Evolutionary conservation across 2,797 vertebrate genomes (phyloP).

Genomic region (Carcharodon carcharias): DNA sequence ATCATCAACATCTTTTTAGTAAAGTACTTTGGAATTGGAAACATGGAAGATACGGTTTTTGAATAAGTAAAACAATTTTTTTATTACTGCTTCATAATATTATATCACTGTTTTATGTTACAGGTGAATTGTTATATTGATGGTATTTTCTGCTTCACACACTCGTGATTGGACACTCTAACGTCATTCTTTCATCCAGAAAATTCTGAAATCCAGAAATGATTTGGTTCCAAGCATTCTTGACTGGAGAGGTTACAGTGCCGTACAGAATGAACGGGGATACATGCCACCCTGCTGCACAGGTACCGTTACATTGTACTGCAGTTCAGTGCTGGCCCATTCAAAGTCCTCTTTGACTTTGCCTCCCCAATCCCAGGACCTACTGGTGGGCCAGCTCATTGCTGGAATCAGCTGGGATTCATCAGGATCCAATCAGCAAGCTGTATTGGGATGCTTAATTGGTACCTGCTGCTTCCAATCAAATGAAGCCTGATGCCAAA

Average conservation of each 20-base stretch:
- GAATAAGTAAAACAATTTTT: neutral
- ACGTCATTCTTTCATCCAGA: too few species aligned
- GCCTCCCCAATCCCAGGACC: neutral
- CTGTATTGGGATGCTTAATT: neutral
- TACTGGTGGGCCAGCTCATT: neutral
- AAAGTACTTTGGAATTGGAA: neutral
- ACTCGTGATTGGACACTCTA: too few species aligned
- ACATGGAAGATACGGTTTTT: neutral
- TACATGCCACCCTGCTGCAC: neutral
- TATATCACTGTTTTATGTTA: too few species aligned
- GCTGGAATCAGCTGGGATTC: neutral
- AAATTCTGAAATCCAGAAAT: too few species aligned
- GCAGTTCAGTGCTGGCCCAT: neutral
- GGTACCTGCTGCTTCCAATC: neutral
- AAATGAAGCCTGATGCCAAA: neutral
- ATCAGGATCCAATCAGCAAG: neutral
- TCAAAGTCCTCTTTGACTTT: neutral
- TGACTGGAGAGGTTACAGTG: too few species aligned
- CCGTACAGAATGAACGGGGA: neutral
- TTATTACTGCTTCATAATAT: neutral
- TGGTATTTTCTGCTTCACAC: too few species aligned
- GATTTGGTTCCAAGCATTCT: too few species aligned
- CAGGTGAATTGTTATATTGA: too few species aligned
- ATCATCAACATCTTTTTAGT: neutral
- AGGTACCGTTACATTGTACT: neutral